phyloP scores from a whole-genome alignment of 2,113 vertebrate genomes.

The Tragelaphus buxtoni region DNA sequence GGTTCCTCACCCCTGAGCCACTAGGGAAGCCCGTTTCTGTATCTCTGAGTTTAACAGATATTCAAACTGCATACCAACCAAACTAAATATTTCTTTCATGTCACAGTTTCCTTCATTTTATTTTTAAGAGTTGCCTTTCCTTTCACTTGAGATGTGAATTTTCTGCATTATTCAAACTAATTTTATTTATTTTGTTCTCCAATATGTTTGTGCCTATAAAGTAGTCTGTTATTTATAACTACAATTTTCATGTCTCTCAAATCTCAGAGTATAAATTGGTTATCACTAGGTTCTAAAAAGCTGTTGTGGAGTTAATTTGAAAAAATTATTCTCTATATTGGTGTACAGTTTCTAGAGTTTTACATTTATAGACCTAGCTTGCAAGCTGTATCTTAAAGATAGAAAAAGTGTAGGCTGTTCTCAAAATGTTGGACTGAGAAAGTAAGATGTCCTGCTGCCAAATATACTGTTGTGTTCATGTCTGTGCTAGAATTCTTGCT shows the following conservation, averaged over 20 bases:
- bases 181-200: not conserved
- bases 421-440: constrained; percentile 26
- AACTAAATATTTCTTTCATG: not conserved
- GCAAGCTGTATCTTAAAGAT: not conserved
- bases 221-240: not conserved
- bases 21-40: not conserved
- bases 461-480: not conserved
- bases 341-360: not conserved
- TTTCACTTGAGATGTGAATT: not conserved
- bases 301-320: not conserved
- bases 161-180: not conserved
- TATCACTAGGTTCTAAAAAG: constrained; percentile 5
- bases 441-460: constrained; percentile 9
- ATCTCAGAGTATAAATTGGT: not conserved
- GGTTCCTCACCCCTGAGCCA: not conserved
- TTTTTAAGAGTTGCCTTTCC: not conserved
- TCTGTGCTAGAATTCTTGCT: not conserved
- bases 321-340: not conserved
- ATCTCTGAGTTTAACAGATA: not conserved
- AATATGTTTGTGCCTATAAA: not conserved
- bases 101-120: not conserved
- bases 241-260: not conserved
- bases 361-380: not conserved
- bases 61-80: not conserved
- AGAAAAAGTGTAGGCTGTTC: not conserved